These are phyloP conservation scores for Pristis pectinata DNA, from an alignment of 2,797 vertebrate species.

Conservation along the genomic window DNA sequence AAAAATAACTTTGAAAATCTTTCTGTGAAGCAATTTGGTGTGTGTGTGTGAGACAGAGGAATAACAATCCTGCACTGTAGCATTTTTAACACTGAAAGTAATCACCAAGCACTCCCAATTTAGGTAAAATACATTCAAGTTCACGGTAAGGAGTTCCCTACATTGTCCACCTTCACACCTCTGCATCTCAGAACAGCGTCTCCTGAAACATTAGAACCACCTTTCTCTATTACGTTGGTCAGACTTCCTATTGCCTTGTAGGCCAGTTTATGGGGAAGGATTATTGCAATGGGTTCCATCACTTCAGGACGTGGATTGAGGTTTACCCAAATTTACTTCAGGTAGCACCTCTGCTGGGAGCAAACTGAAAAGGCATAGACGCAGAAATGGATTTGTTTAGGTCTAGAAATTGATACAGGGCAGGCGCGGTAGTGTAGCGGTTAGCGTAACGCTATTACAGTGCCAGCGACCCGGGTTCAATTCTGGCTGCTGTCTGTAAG, in stretches of 20 bases:
- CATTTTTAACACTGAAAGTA: neutral
- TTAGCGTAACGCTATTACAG: no score
- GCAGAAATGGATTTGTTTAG: no score
- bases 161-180: neutral
- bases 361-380: neutral
- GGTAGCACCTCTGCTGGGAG: neutral
- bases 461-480: no score
- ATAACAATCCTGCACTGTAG: neutral
- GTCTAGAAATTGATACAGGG: no score
- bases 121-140: neutral
- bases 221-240: no score
- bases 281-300: neutral
- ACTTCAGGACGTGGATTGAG: neutral
- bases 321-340: neutral
- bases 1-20: neutral
- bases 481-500: no score
- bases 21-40: neutral
- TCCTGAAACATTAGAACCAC: neutral
- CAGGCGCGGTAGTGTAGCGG: no score
- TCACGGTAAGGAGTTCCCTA: neutral
- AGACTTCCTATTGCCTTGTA: neutral
- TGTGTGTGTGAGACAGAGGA: neutral
- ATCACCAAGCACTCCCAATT: neutral
- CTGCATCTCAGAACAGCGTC: neutral
- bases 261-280: neutral